These are phyloP conservation scores for Apistogramma diplotaenia DNA, from an alignment of 2,113 vertebrate genomes.

Conservation along the genomic window DNA sequence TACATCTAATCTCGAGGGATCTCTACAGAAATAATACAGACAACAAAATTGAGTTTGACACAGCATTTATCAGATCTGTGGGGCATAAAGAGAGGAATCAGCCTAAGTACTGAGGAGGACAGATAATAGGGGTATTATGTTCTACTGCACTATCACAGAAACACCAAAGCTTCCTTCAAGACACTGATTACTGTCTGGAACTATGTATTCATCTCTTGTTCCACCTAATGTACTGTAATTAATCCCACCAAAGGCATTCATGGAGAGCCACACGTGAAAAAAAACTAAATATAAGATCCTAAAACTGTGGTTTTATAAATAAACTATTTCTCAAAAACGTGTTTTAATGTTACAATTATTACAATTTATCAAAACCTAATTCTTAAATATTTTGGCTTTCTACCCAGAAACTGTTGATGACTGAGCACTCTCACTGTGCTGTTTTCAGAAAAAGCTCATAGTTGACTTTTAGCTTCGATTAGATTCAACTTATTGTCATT, in stretches of 20 bases:
- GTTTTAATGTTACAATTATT: neutral
- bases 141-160: conserved; percentile 1
- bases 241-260: neutral
- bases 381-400: neutral
- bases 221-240: neutral
- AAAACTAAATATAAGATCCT: neutral
- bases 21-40: conserved; percentile 17
- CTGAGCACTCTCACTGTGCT: neutral
- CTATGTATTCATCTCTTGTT: neutral
- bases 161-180: conserved; percentile 13
- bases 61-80: conserved; percentile 49
- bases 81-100: conserved; percentile 27
- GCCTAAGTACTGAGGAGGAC: conserved; percentile 26
- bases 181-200: neutral
- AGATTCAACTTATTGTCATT: too few species aligned
- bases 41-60: conserved; percentile 45
- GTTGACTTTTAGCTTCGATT: too few species aligned
- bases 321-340: neutral
- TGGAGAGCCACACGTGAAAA: neutral
- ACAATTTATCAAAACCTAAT: neutral
- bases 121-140: conserved; percentile 41
- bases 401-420: neutral
- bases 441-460: neutral
- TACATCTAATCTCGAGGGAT: conserved; percentile 14
- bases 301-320: neutral